These are phyloP conservation scores for Drosophila colorata DNA, from an alignment of 2,888 invertebrate species.

Conservation along the genomic window DNA sequence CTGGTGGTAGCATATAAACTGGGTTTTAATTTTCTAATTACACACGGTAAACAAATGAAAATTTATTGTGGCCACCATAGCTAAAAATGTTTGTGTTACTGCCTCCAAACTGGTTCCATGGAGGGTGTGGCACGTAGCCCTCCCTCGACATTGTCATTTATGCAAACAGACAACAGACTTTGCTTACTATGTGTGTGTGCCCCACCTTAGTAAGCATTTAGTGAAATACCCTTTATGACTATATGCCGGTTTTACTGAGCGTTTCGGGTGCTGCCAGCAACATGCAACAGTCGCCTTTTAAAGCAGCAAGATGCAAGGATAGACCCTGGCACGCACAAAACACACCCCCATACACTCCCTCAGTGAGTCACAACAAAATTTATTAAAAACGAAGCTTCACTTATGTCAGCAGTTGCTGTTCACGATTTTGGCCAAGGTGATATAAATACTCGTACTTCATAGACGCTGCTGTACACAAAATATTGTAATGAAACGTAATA, in stretches of 20 bases:
- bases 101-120: slow-evolving; percentile 15
- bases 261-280: slow-evolving; percentile 36
- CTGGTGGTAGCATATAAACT: slow-evolving; percentile 67
- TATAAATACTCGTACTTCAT: slow-evolving; percentile 37
- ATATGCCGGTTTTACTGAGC: slow-evolving; percentile 24
- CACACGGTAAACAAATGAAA: slow-evolving; percentile 80
- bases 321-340: slow-evolving; percentile 21
- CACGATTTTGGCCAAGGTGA: slow-evolving; percentile 47
- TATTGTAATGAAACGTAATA: background rate
- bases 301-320: slow-evolving; percentile 37
- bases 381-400: slow-evolving; percentile 53
- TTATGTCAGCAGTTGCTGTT: slow-evolving; percentile 18
- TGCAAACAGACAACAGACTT: slow-evolving; percentile 56
- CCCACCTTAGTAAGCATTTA: slow-evolving; percentile 53
- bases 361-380: slow-evolving; percentile 42
- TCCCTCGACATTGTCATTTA: slow-evolving; percentile 47
- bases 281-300: slow-evolving; percentile 56
- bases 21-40: slow-evolving; percentile 81
- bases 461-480: slow-evolving; percentile 15
- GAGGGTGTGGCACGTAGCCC: slow-evolving; percentile 30
- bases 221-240: slow-evolving; percentile 51
- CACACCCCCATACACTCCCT: slow-evolving; percentile 27
- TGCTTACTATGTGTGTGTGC: slow-evolving; percentile 12
- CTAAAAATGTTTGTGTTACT: slow-evolving; percentile 42
- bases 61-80: slow-evolving; percentile 69